A percentile compares a stretch with the other conserved stretches of the same genome.
These are phyloP conservation scores for Chironex yamaguchii DNA, from an alignment of 30 jellyfish, hydroid and myxozoan genomes.

Conservation along the genomic window DNA sequence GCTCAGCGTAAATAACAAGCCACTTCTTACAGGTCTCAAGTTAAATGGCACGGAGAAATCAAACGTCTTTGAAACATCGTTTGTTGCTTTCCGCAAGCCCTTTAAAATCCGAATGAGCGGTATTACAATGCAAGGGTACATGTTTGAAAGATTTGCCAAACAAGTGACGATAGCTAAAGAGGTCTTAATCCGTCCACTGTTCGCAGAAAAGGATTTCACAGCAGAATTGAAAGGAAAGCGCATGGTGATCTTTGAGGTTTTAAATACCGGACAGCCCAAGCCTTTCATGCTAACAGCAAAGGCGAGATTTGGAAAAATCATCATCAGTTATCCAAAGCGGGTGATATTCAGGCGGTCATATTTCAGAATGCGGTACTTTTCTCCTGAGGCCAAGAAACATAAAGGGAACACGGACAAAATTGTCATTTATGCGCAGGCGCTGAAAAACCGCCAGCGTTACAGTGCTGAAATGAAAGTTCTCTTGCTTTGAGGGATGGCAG, in stretches of 20 bases:
- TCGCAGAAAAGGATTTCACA: constrained; percentile 75
- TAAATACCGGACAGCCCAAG: constrained; percentile 72
- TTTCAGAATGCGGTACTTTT: constrained; percentile 61
- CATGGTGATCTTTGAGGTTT: constrained; percentile 72
- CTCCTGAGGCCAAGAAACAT: constrained; percentile 62
- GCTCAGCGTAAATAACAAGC: not conserved
- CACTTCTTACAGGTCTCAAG: not conserved
- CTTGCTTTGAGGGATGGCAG: constrained; percentile 50
- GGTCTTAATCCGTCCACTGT: constrained; percentile 59
- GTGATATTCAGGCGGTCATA: constrained; percentile 70
- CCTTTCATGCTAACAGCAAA: constrained; percentile 61
- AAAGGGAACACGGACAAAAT: constrained; percentile 63
- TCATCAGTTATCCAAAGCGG: constrained; percentile 43
- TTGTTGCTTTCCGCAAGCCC: constrained; percentile 37
- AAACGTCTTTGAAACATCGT: not conserved
- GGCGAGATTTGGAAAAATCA: constrained; percentile 61
- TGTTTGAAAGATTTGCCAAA: constrained; percentile 71
- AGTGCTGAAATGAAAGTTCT: constrained; percentile 71
- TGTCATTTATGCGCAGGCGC: constrained; percentile 65
- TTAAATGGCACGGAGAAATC: not conserved
- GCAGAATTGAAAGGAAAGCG: constrained; percentile 48
- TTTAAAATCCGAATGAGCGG: constrained; percentile 75
- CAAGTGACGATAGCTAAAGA: constrained; percentile 67
- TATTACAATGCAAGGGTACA: constrained; percentile 54
- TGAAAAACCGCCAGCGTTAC: constrained; percentile 42